These are phyloP conservation scores for Antheraea yamamai DNA, from an alignment of 2,888 invertebrate species.

Conservation along the genomic window DNA sequence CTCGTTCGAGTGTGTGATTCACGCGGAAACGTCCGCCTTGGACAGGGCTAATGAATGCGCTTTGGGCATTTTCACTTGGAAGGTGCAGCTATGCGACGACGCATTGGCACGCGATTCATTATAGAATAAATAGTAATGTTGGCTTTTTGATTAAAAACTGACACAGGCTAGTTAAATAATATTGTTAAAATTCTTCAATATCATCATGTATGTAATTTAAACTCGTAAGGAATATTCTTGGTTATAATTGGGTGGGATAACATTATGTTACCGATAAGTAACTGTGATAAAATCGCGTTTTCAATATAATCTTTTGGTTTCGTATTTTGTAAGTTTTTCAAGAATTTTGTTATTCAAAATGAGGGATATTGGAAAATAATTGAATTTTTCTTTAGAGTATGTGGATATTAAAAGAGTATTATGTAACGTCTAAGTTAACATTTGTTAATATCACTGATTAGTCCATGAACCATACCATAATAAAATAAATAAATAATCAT, in stretches of 20 bases:
- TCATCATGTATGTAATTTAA: background rate
- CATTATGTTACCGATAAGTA: too few species aligned
- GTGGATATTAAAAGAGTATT: background rate
- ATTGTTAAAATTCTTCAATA: background rate
- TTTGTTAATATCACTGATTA: background rate
- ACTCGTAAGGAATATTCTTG: background rate
- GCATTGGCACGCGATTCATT: conserved; percentile 46
- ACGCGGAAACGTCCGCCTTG: conserved; percentile 46
- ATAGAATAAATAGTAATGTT: background rate
- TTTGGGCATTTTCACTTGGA: conserved; percentile 50
- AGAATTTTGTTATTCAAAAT: background rate
- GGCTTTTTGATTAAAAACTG: background rate
- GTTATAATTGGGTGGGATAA: background rate
- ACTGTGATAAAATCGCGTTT: too few species aligned
- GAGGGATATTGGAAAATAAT: background rate
- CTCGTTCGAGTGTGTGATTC: conserved; percentile 36
- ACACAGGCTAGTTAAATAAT: background rate
- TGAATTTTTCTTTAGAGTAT: background rate
- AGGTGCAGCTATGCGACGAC: conserved; percentile 40
- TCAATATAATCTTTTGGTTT: background rate
- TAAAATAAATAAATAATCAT: too few species aligned
- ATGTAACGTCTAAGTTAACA: background rate
- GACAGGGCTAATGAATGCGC: conserved; percentile 47
- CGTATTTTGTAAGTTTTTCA: background rate
- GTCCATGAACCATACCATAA: too few species aligned